Percentiles rank a stretch among this genome's conserved stretches.
Conservation (phyloP, 2,113 vertebrate genomes). For the human region GRCh38 chr14:102452001-102452500, state of each 20-base stretch:
- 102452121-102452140: rapidly evolving
- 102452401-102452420: conserved; percentile 96
- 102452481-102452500: conserved; percentile 92
- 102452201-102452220: not conserved
- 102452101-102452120: not conserved
- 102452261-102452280: rapidly evolving
- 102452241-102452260: rapidly evolving
- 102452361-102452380: not conserved
- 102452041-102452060: not conserved
- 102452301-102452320: not conserved
- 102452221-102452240: rapidly evolving
- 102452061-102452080: not conserved
- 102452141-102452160: not conserved
- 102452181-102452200: not conserved
- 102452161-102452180: not conserved
- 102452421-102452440: conserved; percentile 95
- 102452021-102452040: not conserved
- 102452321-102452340: too few relatives aligned
- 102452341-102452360: not conserved
- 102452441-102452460: conserved; percentile 92
- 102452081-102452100: rapidly evolving
- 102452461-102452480: conserved; percentile 91
- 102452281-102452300: too few relatives aligned
- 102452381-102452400: conserved; percentile 88
- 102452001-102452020: not conserved